Evolutionary conservation across 2,888 invertebrate genomes (phyloP).

Genomic region (Unio delphinus): DNA sequence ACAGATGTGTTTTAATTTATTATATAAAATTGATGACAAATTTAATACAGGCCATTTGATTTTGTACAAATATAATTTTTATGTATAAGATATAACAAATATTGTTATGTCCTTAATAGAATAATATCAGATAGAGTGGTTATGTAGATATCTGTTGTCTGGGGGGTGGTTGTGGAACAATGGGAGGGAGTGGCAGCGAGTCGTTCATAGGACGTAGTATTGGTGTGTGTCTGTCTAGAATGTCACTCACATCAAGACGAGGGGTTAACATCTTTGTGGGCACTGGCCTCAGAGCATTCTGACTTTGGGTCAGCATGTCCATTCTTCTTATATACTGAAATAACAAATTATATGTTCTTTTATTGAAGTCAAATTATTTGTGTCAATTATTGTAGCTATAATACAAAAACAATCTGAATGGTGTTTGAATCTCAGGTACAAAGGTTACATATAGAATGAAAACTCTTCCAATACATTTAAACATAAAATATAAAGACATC

Average conservation of each 20-base stretch:
- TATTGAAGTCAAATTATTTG: not conserved
- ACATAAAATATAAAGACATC: too few relatives aligned
- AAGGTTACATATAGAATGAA: not conserved
- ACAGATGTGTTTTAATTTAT: too few relatives aligned
- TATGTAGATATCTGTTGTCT: too few relatives aligned
- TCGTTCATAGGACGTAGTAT: constrained; percentile 56
- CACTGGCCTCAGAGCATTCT: constrained; percentile 54
- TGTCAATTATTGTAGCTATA: not conserved
- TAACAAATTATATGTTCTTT: not conserved
- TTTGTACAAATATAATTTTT: too few relatives aligned
- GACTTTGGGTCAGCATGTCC: constrained; percentile 49
- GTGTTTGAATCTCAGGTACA: not conserved
- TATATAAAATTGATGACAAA: too few relatives aligned
- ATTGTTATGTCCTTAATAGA: too few relatives aligned
- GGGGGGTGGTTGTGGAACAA: constrained; percentile 52
- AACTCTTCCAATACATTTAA: not conserved
- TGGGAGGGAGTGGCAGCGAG: constrained; percentile 57
- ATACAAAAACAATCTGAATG: not conserved
- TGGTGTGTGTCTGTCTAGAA: constrained; percentile 59
- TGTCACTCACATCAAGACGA: constrained; percentile 50
- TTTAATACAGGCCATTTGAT: too few relatives aligned
- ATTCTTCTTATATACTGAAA: constrained; percentile 57
- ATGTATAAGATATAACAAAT: too few relatives aligned
- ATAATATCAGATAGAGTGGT: too few relatives aligned
- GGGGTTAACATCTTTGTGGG: constrained; percentile 39